Evolutionary conservation across 2,888 invertebrate genomes (phyloP).

Genomic region (Tipula confusa): DNA sequence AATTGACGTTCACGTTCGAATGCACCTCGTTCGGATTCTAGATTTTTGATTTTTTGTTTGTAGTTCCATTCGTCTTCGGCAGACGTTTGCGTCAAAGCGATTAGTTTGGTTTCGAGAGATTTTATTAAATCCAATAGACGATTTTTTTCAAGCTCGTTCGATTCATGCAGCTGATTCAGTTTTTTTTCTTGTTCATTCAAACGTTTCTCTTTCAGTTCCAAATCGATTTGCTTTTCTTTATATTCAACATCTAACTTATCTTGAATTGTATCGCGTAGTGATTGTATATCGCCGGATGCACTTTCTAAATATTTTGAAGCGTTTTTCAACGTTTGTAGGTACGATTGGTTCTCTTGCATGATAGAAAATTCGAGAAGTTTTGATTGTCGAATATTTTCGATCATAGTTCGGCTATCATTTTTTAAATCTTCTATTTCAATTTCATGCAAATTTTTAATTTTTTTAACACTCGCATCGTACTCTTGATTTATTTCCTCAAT

Average conservation of each 20-base stretch:
- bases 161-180: not conserved
- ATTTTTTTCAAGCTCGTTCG: not conserved
- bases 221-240: conserved; percentile 42
- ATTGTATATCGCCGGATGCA: conserved; percentile 42
- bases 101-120: conserved; percentile 45
- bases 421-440: conserved; percentile 42
- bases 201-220: conserved; percentile 43
- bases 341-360: conserved; percentile 47
- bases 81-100: conserved; percentile 43
- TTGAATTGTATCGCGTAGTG: conserved; percentile 44
- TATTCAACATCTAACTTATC: conserved; percentile 41
- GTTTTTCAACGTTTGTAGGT: conserved; percentile 44
- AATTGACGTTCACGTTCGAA: conserved; percentile 47
- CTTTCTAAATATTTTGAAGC: conserved; percentile 45
- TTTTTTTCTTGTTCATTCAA: conserved; percentile 38
- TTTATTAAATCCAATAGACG: conserved; percentile 44
- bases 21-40: conserved; percentile 46
- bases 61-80: conserved; percentile 49
- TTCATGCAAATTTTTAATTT: conserved; percentile 43
- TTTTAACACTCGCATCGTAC: conserved; percentile 43
- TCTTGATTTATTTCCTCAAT: conserved; percentile 41
- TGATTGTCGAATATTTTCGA: conserved; percentile 47
- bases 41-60: conserved; percentile 45
- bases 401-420: conserved; percentile 42
- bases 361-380: conserved; percentile 47